Base-by-base conservation (phyloP, 2,797 vertebrate species). In the Amazona finschi region DNA sequence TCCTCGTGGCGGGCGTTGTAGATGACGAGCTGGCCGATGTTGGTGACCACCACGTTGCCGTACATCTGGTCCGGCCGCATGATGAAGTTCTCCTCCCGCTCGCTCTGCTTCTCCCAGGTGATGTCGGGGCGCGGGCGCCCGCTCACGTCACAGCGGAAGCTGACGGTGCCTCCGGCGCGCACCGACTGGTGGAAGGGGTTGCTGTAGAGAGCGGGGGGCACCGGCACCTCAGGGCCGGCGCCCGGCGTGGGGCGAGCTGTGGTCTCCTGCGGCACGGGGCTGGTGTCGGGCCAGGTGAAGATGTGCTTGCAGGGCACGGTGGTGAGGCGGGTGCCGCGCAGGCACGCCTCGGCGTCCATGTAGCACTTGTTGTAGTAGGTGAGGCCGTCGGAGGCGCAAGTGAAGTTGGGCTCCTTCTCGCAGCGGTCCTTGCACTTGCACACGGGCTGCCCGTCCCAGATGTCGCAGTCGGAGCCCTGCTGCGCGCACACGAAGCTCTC, bases 301-400 rank as follows among this genome's bases (percentile, higher is more conserved):
- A 99, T 98, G 79, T 99, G 99, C 60, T 99, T 98, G 95, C 99
- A 99, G 58, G 99, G 96, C 36, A 99, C 98, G 24, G 99, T 98
- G 0, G 97, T 98, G 71, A 99, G 94, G 20, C 96, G 98, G 74
- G 98, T 98, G 15, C 99, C 99, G 0, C 98, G 98, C 74, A 99
- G 97, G 90, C 99, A 99, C 11, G 99, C 99, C 97, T 99, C 99
- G 0, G 99, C 99, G 0, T 99, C 99, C 99, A 99, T 99, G 98
- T 99, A 99, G 98, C 99, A 99, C 90, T 97, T 99, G 97, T 99
- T 99, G 96, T 99, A 99, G 95, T 99, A 99, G 21, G 99, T 99
- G 97, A 99, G 98, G 61, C 99, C 99, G 1, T 99, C 99, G 0
- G 99, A 99, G 33, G 99, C 99, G 0, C 99, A 99, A 21, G 99